phyloP scores from a whole-genome alignment of 1,140 invertebrate genomes.

The Adelges cooleyi region DNA sequence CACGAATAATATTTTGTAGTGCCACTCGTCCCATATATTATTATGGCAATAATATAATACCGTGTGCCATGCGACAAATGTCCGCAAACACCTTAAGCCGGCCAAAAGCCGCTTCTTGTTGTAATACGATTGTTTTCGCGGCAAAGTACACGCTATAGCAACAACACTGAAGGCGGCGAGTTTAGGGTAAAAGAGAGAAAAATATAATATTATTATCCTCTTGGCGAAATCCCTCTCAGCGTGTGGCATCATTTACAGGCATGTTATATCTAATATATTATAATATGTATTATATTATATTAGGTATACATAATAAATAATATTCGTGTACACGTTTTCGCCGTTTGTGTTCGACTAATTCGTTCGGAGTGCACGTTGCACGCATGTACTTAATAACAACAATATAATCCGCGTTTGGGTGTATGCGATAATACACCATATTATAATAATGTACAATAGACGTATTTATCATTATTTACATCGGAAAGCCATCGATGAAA shows the following conservation, averaged over 20 bases:
- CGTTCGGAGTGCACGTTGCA: not conserved
- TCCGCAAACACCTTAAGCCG: conserved; percentile 25
- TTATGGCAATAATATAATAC: too few species aligned
- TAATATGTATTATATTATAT: not conserved
- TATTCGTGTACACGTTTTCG: too few species aligned
- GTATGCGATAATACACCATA: too few species aligned
- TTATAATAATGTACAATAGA: too few species aligned
- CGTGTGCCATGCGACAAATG: conserved; percentile 7
- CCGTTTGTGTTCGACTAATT: not conserved
- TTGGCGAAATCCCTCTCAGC: conserved; percentile 7
- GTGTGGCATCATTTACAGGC: not conserved
- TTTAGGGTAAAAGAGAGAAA: not conserved
- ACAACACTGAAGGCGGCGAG: not conserved
- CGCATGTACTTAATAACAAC: too few species aligned
- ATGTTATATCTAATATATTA: not conserved
- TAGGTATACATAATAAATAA: not conserved
- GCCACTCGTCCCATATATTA: too few species aligned
- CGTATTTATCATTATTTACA: too few species aligned
- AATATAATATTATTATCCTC: too few species aligned
- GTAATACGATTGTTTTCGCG: conserved; percentile 13
- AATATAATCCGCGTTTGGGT: too few species aligned
- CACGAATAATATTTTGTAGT: not conserved
- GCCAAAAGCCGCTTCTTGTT: conserved; percentile 5
- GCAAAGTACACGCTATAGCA: too few species aligned
- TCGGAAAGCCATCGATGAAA: too few species aligned